Conservation (phyloP, 2,888 invertebrate genomes). For the Stenoptilia bipunctidactyla region DNA sequence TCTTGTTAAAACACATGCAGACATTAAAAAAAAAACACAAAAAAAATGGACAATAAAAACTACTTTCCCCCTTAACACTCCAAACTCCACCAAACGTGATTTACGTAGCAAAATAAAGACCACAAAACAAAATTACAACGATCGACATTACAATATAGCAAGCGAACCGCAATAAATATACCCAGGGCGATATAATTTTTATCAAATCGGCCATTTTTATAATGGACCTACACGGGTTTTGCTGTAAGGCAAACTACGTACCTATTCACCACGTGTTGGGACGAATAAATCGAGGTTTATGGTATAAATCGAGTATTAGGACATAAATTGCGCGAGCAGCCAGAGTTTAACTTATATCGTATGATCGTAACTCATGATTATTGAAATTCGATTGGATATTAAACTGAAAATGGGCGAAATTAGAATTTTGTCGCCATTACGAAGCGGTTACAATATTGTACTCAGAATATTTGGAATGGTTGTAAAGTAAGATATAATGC, state of each 20-base stretch:
- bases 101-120: not conserved
- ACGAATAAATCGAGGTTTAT: conserved; percentile 37
- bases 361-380: conserved; percentile 1
- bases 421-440: conserved; percentile 1
- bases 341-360: no score
- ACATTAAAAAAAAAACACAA: no score
- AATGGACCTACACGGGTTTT: conserved; percentile 53
- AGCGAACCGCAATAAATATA: conserved; percentile 33
- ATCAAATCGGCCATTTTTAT: conserved; percentile 46
- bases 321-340: no score
- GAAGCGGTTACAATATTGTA: not conserved
- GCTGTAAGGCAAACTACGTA: conserved; percentile 33
- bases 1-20: no score
- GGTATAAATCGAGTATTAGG: not conserved
- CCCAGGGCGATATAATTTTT: conserved; percentile 49
- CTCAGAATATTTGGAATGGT: no score
- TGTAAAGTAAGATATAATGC: no score
- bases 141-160: conserved; percentile 9
- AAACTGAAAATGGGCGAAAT: not conserved
- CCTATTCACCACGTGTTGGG: conserved; percentile 30
- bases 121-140: conserved; percentile 7
- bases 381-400: conserved; percentile 1
- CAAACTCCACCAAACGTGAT: no score
- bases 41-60: no score
- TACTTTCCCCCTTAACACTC: no score